Percentiles rank a stretch among this genome's conserved stretches.
Evolutionary conservation across 2,113 vertebrate genomes (phyloP).

Genomic region (Monopterus albus): DNA sequence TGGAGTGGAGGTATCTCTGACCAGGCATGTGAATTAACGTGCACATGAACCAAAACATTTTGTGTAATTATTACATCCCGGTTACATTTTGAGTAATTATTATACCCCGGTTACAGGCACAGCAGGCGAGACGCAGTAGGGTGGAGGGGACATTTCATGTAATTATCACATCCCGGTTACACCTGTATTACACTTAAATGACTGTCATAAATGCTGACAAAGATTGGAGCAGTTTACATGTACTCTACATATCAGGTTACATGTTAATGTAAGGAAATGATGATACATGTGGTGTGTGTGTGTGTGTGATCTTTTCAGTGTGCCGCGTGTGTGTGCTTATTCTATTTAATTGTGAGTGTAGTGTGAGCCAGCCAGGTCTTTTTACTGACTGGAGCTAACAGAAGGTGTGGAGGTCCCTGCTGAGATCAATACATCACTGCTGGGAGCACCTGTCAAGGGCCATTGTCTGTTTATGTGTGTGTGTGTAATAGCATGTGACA

Average conservation of each 20-base stretch:
- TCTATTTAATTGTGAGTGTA: conserved; percentile 7
- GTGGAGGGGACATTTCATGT: too few species aligned
- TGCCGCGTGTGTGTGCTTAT: background rate
- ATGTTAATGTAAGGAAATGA: background rate
- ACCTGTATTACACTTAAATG: background rate
- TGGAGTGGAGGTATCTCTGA: too few species aligned
- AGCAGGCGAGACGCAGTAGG: too few species aligned
- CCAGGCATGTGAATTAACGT: too few species aligned
- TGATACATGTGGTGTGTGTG: too few species aligned
- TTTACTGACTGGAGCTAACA: conserved; percentile 31
- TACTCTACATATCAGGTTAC: background rate
- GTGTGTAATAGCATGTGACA: conserved; percentile 54
- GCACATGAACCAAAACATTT: too few species aligned
- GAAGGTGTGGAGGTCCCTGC: conserved; percentile 47
- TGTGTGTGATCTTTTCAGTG: background rate
- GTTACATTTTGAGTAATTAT: too few species aligned
- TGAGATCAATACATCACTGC: conserved; percentile 70
- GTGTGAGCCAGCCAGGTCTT: conserved; percentile 15
- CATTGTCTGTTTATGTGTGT: conserved; percentile 17
- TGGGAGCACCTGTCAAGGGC: conserved; percentile 55
- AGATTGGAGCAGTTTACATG: background rate
- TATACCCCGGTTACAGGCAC: too few species aligned
- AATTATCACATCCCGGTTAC: too few species aligned
- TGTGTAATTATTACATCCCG: too few species aligned
- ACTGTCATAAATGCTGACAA: background rate